These are phyloP conservation scores for Tetragonisca angustula DNA, from an alignment of 2,888 invertebrate genomes.

Conservation along the genomic window DNA sequence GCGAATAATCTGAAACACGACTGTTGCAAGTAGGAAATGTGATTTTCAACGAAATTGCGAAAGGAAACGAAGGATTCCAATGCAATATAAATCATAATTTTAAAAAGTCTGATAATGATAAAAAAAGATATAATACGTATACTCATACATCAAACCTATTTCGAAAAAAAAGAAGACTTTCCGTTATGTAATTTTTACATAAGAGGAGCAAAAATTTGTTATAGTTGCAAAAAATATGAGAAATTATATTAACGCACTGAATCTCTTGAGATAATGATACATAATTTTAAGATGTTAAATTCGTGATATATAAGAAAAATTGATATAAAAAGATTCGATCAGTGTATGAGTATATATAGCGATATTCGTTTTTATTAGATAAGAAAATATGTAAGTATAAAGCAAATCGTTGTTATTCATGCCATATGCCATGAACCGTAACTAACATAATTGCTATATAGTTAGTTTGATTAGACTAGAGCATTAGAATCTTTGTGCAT, in stretches of 20 bases:
- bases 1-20: background rate
- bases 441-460: slow-evolving; percentile 26
- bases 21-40: background rate
- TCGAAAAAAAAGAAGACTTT: background rate
- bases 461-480: slow-evolving; percentile 57
- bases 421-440: slow-evolving; percentile 38
- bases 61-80: slow-evolving; percentile 11
- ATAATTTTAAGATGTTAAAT: slow-evolving; percentile 10
- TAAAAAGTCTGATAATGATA: slow-evolving; percentile 22
- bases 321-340: slow-evolving; percentile 11
- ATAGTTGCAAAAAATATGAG: background rate
- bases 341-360: slow-evolving; percentile 16
- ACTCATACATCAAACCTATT: slow-evolving; percentile 18
- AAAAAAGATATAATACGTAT: background rate
- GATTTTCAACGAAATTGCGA: slow-evolving; percentile 1
- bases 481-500: slow-evolving; percentile 38
- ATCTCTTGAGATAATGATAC: background rate
- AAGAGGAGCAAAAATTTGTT: background rate
- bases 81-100: background rate
- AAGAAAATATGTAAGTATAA: slow-evolving; percentile 30
- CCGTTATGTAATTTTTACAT: slow-evolving; percentile 19
- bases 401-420: slow-evolving; percentile 37
- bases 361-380: slow-evolving; percentile 17
- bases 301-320: slow-evolving; percentile 16
- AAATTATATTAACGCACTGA: background rate